Evolutionary conservation across 2,888 invertebrate genomes (phyloP).

Genomic region (Buathra laborator): DNA sequence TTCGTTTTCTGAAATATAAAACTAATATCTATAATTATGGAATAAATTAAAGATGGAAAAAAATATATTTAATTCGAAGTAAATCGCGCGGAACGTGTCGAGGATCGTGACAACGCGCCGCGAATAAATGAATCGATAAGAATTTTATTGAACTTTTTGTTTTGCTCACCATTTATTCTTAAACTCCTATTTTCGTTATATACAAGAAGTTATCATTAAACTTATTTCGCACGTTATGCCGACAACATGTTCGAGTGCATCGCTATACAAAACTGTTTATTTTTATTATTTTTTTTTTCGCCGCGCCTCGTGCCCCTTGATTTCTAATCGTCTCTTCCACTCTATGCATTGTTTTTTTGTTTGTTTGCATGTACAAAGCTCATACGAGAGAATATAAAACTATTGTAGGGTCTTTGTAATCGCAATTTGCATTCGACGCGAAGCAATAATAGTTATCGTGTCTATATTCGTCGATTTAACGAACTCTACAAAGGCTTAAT

Average conservation of each 20-base stretch:
- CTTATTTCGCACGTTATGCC: conserved; percentile 55
- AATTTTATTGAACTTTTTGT: background rate
- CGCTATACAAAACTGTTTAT: conserved; percentile 60
- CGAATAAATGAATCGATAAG: background rate
- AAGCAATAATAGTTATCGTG: conserved; percentile 43
- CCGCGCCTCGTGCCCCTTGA: background rate
- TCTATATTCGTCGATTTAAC: conserved; percentile 7
- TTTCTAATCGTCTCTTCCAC: conserved; percentile 12
- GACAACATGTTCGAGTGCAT: conserved; percentile 54
- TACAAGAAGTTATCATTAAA: conserved; percentile 54
- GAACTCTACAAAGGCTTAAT: conserved; percentile 80
- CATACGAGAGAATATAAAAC: conserved; percentile 48
- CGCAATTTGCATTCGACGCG: conserved; percentile 44
- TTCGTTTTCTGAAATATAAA: too few relatives aligned
- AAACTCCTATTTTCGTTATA: conserved; percentile 42
- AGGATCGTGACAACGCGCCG: background rate
- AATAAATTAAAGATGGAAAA: too few relatives aligned
- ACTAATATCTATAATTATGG: too few relatives aligned
- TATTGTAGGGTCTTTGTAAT: conserved; percentile 45
- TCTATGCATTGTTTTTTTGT: conserved; percentile 12
- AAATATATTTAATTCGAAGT: too few relatives aligned
- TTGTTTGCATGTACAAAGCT: conserved; percentile 45
- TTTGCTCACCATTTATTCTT: conserved; percentile 44
- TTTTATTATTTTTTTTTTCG: conserved; percentile 16
- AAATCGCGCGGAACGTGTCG: background rate